These are phyloP conservation scores for Quiscalus mexicanus DNA, from an alignment of 2,113 vertebrate genomes.

Conservation along the genomic window DNA sequence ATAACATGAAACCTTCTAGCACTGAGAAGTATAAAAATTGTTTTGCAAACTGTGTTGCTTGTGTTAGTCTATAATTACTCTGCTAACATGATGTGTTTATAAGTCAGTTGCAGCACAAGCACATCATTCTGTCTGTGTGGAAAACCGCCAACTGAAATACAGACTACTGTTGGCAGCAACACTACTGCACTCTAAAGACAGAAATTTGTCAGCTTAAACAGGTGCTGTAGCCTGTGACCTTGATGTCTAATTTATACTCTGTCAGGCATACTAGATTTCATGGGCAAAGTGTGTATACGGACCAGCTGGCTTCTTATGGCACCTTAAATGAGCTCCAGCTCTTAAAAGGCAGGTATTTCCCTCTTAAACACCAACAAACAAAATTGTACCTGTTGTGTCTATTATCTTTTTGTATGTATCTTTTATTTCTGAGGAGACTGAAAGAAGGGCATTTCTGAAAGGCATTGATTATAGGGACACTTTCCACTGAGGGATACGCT, in stretches of 20 bases:
- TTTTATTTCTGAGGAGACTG: background rate
- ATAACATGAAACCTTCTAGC: background rate
- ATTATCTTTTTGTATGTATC: background rate
- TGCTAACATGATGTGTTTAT: slow-evolving; percentile 12
- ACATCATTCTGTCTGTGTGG: background rate
- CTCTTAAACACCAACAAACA: background rate
- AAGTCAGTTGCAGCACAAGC: slow-evolving; percentile 11
- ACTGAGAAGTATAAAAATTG: slow-evolving; percentile 13
- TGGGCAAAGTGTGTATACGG: background rate
- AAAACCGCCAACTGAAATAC: slow-evolving; percentile 20
- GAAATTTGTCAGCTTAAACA: background rate
- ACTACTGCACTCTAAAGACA: background rate
- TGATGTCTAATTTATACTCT: background rate
- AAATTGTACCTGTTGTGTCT: background rate
- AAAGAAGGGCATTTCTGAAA: background rate
- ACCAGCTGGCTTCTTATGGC: background rate
- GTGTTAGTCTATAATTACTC: slow-evolving; percentile 34
- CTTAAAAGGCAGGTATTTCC: background rate
- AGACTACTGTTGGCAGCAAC: background rate
- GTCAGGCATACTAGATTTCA: background rate
- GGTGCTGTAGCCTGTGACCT: slow-evolving; percentile 10
- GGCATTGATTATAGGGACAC: accelerated
- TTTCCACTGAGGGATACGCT: background rate
- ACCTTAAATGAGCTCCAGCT: background rate
- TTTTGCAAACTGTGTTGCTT: background rate